Evolutionary conservation across 2,797 vertebrate genomes (phyloP), one percentile per base, ranked within the genome.

Genomic region (Capromys pilorides): DNA sequence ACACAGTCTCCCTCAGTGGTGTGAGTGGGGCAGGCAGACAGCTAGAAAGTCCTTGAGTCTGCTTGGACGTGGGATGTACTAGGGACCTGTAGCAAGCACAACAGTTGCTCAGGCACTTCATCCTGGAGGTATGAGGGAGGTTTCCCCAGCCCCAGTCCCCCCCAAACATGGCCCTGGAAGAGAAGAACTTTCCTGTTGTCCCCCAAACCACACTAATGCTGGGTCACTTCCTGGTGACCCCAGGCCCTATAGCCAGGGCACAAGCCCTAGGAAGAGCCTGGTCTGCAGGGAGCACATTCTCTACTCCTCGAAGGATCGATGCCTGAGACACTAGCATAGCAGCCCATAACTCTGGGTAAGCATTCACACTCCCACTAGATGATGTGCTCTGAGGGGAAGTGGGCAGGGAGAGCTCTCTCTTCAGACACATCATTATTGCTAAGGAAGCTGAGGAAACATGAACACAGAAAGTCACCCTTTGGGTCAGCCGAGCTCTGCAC

Each of bases 291-390:
- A 93, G 4, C 88, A 79, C 78, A 77, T 33, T 31, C 28, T 51
- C 66, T 84, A 33, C 6, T 41, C 79, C 80, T 87, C 51, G 69
- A 84, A 96, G 97, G 97, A 98, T 96, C 98, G 97, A 98, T 97
- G 98, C 95, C 12, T 33, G 41, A 91, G 26, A 12, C 94, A 96
- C 96, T 97, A 97, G 91, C 96, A 98, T 97, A 98, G 97, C 97
- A 98, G 97, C 98, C 97, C 94, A n/a, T 82, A 88, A 86, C 95
- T 81, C 51, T 26, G 61, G 57, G 94, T 94, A 97, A 97, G 97
- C 96, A 97, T 96, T 95, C 86, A 91, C 87, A 93, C 97, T 85
- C 95, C 94, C 94, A 88, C 62, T 96, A 82, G 84, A 94, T 90
- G 85, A 57, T 93, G 93, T 93, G 86, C 57, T n/a, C 14, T 73